Evolutionary conservation across 2,113 vertebrate species (phyloP).

Genomic region (Lasiurus cinereus): DNA sequence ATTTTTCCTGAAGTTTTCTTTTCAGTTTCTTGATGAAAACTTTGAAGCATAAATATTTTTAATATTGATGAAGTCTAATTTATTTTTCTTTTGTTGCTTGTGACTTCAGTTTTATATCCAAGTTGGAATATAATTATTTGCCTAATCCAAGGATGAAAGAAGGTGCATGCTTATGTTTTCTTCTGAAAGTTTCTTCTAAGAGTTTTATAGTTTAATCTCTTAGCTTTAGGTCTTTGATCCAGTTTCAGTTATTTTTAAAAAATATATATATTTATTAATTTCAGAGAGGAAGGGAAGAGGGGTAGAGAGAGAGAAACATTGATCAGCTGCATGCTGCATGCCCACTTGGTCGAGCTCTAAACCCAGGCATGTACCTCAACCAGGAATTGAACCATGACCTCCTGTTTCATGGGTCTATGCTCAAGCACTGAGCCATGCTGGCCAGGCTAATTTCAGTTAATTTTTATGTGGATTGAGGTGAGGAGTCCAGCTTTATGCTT

Average conservation of each 20-base stretch:
- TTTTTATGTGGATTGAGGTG: background rate
- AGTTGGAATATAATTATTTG: background rate
- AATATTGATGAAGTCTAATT: slow-evolving; percentile 9
- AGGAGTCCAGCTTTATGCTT: background rate
- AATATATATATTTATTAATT: no score
- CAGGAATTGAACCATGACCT: no score
- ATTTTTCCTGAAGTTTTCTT: background rate
- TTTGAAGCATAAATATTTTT: slow-evolving; percentile 23
- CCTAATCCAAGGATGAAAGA: background rate
- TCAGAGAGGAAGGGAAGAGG: no score
- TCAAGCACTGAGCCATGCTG: no score
- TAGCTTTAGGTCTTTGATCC: background rate
- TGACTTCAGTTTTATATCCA: background rate
- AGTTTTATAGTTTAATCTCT: background rate
- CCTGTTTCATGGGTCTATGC: no score
- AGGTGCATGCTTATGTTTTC: background rate
- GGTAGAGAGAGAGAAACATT: no score
- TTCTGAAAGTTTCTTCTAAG: background rate
- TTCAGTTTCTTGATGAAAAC: slow-evolving; percentile 1
- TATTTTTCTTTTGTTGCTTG: background rate
- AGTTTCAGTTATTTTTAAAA: background rate
- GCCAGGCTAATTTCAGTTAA: no score
- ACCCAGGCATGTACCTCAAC: no score
- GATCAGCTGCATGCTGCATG: no score
- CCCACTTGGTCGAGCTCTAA: no score